A percentile compares a stretch with the other conserved stretches of the same genome.
Evolutionary conservation across 2,888 invertebrate species (phyloP).

Genomic region (Troglohyphantes excavatus): DNA sequence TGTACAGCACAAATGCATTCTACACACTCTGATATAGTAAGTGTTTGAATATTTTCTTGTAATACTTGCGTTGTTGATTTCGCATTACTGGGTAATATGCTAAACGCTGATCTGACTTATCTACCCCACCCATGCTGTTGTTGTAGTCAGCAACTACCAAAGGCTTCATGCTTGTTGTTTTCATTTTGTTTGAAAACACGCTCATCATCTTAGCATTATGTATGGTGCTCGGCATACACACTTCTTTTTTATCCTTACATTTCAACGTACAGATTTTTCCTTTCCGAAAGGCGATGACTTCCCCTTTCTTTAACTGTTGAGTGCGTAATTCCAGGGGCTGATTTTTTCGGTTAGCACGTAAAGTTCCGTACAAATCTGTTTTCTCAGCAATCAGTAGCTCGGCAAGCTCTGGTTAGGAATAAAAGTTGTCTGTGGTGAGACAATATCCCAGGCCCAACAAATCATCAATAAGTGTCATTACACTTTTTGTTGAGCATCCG

Average conservation of each 20-base stretch:
- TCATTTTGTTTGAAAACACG: not conserved
- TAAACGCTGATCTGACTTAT: conserved; percentile 14
- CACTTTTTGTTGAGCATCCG: conserved; percentile 22
- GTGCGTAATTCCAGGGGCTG: not conserved
- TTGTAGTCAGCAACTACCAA: not conserved
- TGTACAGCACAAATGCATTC: conserved; percentile 1
- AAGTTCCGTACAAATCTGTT: conserved; percentile 1
- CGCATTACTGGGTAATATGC: conserved; percentile 4
- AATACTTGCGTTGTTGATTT: conserved; percentile 54
- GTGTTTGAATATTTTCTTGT: conserved; percentile 23
- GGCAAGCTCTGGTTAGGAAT: conserved; percentile 19
- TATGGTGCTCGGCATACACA: conserved; percentile 5
- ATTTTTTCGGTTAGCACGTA: not conserved
- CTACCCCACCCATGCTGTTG: not conserved
- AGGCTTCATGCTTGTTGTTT: not conserved
- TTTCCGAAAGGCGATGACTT: conserved; percentile 40
- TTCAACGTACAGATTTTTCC: conserved; percentile 36
- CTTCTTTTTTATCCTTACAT: conserved; percentile 56
- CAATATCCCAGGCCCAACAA: conserved; percentile 48
- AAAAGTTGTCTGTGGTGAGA: conserved; percentile 75
- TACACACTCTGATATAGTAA: conserved; percentile 47
- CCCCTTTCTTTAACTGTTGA: conserved; percentile 40
- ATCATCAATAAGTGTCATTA: conserved; percentile 41
- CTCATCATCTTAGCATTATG: not conserved
- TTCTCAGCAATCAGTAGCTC: conserved; percentile 30